A percentile compares a stretch with the other conserved stretches of the same genome.
Conservation (phyloP, 2,113 vertebrate genomes). For the Apteryx owenii region DNA sequence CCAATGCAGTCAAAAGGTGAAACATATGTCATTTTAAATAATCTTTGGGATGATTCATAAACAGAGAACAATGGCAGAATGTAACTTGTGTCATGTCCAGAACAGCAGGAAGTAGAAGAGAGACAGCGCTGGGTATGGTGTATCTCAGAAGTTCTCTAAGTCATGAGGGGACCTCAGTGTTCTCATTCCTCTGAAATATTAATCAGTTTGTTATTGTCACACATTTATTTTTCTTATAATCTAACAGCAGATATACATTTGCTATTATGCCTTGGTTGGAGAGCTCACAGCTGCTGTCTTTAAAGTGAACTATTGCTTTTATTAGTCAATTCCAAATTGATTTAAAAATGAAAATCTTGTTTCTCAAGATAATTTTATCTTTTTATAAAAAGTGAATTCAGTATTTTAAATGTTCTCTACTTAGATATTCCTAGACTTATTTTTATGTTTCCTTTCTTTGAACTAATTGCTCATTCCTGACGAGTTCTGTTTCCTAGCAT, state of each 20-base stretch:
- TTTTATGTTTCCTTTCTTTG: slow-evolving; percentile 24
- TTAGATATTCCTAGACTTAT: neutral
- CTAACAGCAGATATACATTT: neutral
- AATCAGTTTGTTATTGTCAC: neutral
- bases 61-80: neutral
- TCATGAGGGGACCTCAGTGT: rapidly evolving
- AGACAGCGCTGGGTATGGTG: neutral
- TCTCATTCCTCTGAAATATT: neutral
- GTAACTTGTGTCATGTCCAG: neutral
- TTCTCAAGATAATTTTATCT: neutral
- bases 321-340: neutral
- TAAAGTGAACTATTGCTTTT: neutral
- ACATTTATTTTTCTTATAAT: neutral
- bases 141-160: neutral
- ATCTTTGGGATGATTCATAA: neutral
- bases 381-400: neutral
- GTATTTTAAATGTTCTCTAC: neutral
- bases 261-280: neutral
- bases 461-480: neutral
- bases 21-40: neutral
- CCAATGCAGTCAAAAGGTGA: neutral
- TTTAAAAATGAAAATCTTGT: neutral
- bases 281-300: neutral
- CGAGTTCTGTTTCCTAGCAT: neutral
- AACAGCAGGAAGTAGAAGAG: neutral